Conservation (phyloP, 37 sponge, comb jelly and placozoan species). For the Halisarca cf. caerulea region DNA sequence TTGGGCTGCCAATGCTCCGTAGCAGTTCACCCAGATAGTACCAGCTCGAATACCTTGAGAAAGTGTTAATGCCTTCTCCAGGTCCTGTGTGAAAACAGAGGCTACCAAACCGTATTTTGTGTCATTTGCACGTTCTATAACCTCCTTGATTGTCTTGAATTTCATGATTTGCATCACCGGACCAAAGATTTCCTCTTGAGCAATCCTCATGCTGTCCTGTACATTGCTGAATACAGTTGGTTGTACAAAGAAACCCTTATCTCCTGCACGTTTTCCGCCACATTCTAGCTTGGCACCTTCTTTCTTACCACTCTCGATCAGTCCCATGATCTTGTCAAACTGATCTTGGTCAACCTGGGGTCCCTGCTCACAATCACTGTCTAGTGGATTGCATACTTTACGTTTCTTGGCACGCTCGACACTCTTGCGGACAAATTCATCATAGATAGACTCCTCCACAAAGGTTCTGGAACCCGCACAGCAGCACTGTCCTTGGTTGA, state of each 20-base stretch:
- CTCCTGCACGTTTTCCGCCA: constrained; percentile 87
- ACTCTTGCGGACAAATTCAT: constrained; percentile 89
- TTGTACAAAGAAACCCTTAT: constrained; percentile 92
- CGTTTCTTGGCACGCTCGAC: constrained; percentile 76
- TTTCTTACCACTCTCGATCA: constrained; percentile 87
- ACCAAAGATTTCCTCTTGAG: constrained; percentile 98
- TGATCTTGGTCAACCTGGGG: constrained; percentile 94
- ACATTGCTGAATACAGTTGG: constrained; percentile 95
- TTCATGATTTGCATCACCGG: constrained; percentile 99
- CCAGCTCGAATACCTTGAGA: constrained; percentile 89
- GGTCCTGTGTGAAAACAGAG: constrained; percentile 78
- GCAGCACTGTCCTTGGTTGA: constrained; percentile 97
- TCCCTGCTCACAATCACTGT: constrained; percentile 77
- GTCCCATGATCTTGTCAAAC: constrained; percentile 88
- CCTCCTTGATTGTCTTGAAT: constrained; percentile 92
- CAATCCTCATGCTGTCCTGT: constrained; percentile 90
- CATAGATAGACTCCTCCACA: constrained; percentile 93
- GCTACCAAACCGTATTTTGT: constrained; percentile 94
- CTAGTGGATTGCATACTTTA: constrained; percentile 82
- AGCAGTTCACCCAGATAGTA: constrained; percentile 92
- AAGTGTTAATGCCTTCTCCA: constrained; percentile 81
- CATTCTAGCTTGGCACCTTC: constrained; percentile 95
- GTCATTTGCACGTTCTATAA: constrained; percentile 92
- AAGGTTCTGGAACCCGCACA: constrained; percentile 91
- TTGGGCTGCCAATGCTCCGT: constrained; percentile 63